Evolutionary conservation across 1,140 invertebrate species (phyloP).

Genomic region (Archivesica marissinica): DNA sequence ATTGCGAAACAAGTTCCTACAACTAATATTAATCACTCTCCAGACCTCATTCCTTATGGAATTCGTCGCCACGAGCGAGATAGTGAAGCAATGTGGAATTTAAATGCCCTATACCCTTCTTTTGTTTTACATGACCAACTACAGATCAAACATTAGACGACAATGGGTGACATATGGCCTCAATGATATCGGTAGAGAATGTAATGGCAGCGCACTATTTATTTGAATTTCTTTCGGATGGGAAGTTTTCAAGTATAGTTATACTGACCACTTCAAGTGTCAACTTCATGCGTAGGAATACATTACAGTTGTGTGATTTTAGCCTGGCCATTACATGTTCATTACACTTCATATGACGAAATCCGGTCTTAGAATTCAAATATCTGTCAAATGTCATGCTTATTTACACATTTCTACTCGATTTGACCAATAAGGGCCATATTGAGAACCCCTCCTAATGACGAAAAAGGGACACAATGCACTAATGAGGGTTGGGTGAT

Average conservation of each 20-base stretch:
- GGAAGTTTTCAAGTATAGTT: not conserved
- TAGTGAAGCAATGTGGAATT: too few species aligned
- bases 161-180: not conserved
- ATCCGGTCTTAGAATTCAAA: slow-evolving; percentile 8
- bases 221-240: not conserved
- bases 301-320: not conserved
- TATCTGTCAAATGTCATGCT: slow-evolving; percentile 37
- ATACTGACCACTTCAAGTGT: slow-evolving; percentile 24
- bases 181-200: not conserved
- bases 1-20: too few species aligned
- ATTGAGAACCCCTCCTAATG: not conserved
- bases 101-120: too few species aligned
- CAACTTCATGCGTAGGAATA: not conserved
- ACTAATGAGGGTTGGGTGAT: not conserved
- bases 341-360: slow-evolving; percentile 20
- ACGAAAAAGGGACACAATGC: not conserved
- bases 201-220: not conserved
- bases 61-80: too few species aligned
- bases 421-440: not conserved
- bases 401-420: slow-evolving; percentile 39
- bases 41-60: too few species aligned
- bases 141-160: too few species aligned
- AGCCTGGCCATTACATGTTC: slow-evolving; percentile 23
- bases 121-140: too few species aligned
- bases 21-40: too few species aligned